These are phyloP conservation scores for Enteromius mattozi DNA, from an alignment of 2,797 vertebrate species.

Conservation along the genomic window DNA sequence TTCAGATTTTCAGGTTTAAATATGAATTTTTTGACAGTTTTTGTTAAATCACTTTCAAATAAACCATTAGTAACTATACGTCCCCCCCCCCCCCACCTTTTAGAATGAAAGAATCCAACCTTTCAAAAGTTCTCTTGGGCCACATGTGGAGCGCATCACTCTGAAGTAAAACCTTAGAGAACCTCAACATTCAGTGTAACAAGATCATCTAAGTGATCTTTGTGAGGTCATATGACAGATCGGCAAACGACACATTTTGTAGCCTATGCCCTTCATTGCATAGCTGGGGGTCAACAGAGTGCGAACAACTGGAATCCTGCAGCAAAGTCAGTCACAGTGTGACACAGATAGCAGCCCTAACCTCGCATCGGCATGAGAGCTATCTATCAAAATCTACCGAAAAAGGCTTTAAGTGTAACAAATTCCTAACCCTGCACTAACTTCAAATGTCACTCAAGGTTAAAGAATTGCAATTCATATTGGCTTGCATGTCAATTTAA, in stretches of 20 bases:
- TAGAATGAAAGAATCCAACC: not conserved
- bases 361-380: conserved; percentile 50
- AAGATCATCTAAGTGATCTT: conserved; percentile 56
- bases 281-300: conserved; percentile 65
- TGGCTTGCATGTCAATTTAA: conserved; percentile 47
- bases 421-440: conserved; percentile 46
- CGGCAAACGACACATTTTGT: conserved; percentile 61
- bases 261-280: conserved; percentile 55
- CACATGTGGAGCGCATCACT: conserved; percentile 38
- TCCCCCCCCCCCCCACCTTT: too few relatives aligned
- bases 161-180: conserved; percentile 54
- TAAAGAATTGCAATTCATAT: conserved; percentile 54
- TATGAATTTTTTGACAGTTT: too few relatives aligned
- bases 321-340: conserved; percentile 20
- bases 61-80: not conserved
- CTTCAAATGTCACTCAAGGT: conserved; percentile 46
- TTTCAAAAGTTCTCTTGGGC: not conserved
- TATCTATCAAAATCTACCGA: conserved; percentile 52
- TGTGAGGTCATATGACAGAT: conserved; percentile 58
- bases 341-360: conserved; percentile 52
- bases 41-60: not conserved
- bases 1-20: too few relatives aligned
- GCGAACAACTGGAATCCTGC: conserved; percentile 70
- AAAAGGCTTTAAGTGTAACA: conserved; percentile 52
- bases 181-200: conserved; percentile 57